Conservation (phyloP, 2,797 vertebrate genomes). For the Enteromius radiatus region DNA sequence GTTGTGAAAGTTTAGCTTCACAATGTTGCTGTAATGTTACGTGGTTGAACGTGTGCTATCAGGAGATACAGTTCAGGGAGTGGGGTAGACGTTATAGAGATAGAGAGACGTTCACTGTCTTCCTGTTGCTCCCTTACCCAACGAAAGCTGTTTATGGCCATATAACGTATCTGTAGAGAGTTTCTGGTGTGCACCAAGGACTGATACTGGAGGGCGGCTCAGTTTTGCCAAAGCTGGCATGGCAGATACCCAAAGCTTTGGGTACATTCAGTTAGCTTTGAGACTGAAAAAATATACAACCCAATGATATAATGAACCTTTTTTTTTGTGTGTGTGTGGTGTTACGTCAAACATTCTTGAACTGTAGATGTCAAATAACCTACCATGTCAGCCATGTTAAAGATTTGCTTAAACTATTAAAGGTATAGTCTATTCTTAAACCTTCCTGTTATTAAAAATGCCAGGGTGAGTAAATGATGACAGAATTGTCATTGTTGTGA, state of each 20-base stretch:
- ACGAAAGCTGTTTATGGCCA: conserved; percentile 71
- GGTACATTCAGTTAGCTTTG: background rate
- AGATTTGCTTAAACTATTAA: background rate
- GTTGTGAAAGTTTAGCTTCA: conserved; percentile 2
- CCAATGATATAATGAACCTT: background rate
- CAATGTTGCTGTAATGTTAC: conserved; percentile 41
- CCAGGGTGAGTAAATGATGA: background rate
- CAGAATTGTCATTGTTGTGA: background rate
- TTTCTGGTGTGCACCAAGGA: conserved; percentile 65
- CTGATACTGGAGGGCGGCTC: conserved; percentile 58
- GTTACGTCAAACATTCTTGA: background rate
- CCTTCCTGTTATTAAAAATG: background rate
- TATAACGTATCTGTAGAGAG: conserved; percentile 65
- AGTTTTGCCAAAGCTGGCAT: conserved; percentile 61
- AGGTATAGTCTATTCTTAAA: background rate
- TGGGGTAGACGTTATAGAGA: conserved; percentile 55
- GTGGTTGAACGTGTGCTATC: conserved; percentile 4
- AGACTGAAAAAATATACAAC: conserved; percentile 22
- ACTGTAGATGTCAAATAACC: background rate
- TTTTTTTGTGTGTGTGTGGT: background rate
- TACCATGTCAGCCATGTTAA: background rate
- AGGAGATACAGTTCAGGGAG: conserved; percentile 29
- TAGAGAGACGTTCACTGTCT: conserved; percentile 70
- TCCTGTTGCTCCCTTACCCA: conserved; percentile 59
- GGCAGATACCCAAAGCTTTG: conserved; percentile 53